These are phyloP conservation scores for Phylloscopus whistleri DNA, from an alignment of 2,113 vertebrate genomes.

Conservation along the genomic window DNA sequence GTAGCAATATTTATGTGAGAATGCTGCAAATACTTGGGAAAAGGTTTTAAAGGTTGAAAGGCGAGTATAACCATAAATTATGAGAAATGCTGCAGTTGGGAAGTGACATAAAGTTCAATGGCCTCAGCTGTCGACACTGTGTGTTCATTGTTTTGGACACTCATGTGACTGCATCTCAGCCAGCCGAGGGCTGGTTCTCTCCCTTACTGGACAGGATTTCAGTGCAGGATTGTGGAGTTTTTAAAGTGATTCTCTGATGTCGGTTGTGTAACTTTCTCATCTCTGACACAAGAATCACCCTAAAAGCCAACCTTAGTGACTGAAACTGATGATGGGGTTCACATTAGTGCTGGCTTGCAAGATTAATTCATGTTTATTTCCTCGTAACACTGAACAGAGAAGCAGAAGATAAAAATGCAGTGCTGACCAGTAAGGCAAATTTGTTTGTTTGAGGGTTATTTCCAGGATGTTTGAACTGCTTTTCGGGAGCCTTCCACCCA, in stretches of 20 bases:
- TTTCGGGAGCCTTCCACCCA: background rate
- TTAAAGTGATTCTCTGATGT: conserved; percentile 23
- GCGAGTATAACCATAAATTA: conserved; percentile 65
- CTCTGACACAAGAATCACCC: background rate
- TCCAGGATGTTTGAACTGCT: background rate
- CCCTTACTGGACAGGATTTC: conserved; percentile 23
- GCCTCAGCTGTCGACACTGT: conserved; percentile 55
- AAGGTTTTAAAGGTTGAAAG: conserved; percentile 68
- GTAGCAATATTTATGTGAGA: conserved; percentile 71
- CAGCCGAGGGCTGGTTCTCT: background rate
- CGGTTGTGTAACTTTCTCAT: conserved; percentile 32
- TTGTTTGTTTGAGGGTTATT: background rate
- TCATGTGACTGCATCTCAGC: background rate
- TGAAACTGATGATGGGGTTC: background rate
- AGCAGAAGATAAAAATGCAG: background rate
- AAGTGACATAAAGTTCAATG: conserved; percentile 68
- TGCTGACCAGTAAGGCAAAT: background rate
- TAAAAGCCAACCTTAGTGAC: background rate
- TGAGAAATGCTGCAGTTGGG: conserved; percentile 45
- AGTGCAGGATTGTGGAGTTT: conserved; percentile 30
- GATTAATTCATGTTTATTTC: background rate
- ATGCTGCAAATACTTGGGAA: conserved; percentile 66
- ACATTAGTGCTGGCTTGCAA: background rate
- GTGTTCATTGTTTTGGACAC: conserved; percentile 44
- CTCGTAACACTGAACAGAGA: background rate